These are phyloP conservation scores for Beris chalybata DNA, from an alignment of 2,888 invertebrate species.

Conservation along the genomic window DNA sequence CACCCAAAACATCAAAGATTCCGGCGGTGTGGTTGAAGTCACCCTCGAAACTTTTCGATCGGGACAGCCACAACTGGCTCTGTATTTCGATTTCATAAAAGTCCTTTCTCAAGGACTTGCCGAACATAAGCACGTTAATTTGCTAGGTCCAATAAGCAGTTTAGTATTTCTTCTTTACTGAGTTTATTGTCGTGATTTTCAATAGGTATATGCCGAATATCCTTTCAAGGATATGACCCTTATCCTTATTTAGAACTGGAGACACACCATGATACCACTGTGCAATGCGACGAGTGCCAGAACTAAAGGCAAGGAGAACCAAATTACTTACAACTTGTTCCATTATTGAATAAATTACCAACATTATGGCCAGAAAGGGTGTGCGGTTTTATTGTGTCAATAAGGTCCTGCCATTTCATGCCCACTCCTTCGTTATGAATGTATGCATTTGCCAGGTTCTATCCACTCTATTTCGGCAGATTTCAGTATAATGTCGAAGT, in stretches of 20 bases:
- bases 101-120: constrained; percentile 2
- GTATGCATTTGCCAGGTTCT: too few relatives aligned
- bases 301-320: not conserved
- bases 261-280: too few relatives aligned
- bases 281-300: too few relatives aligned
- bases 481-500: too few relatives aligned
- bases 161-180: constrained; percentile 8
- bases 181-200: constrained; percentile 9
- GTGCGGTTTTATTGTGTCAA: constrained; percentile 10
- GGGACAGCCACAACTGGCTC: too few relatives aligned
- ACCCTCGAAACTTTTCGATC: too few relatives aligned
- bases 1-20: too few relatives aligned
- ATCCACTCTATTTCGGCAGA: too few relatives aligned
- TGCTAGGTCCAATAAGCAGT: constrained; percentile 7
- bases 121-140: constrained; percentile 3
- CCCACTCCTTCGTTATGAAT: too few relatives aligned
- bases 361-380: constrained; percentile 7
- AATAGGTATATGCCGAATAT: constrained; percentile 4
- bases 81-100: not conserved
- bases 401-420: constrained; percentile 5
- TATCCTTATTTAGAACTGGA: too few relatives aligned
- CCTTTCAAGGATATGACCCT: not conserved
- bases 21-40: too few relatives aligned
- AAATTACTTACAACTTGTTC: constrained; percentile 12
- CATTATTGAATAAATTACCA: constrained; percentile 13